These are phyloP conservation scores for Masticophis lateralis DNA, from an alignment of 2,797 vertebrate species.

Conservation along the genomic window DNA sequence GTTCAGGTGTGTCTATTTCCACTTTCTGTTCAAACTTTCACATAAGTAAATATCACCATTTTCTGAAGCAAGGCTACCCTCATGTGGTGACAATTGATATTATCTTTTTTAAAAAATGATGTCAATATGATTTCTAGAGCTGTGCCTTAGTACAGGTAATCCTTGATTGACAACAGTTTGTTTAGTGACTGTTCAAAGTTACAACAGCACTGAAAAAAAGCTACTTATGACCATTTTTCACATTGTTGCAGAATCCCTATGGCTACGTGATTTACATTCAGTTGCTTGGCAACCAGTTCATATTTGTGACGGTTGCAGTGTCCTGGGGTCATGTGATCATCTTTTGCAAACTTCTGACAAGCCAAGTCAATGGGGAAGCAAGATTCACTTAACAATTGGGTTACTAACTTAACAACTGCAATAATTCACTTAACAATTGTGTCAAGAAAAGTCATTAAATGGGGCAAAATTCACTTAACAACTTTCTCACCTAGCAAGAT, in stretches of 20 bases:
- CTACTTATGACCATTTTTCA: neutral
- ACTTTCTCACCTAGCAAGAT: neutral
- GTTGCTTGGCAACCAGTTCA: neutral
- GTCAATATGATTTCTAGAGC: neutral
- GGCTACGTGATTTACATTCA: neutral
- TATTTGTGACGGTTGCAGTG: neutral
- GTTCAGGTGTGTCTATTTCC: neutral
- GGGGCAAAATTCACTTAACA: neutral
- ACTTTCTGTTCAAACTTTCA: neutral
- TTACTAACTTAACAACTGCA: neutral
- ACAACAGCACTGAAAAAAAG: neutral
- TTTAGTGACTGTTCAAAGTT: neutral
- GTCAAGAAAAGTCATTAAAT: neutral
- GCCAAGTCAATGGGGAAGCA: neutral
- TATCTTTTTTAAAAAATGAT: neutral
- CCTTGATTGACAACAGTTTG: neutral
- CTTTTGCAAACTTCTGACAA: neutral
- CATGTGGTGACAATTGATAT: neutral
- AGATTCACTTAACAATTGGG: neutral
- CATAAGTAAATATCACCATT: neutral
- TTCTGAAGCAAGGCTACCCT: neutral
- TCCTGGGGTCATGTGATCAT: neutral
- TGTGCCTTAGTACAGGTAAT: neutral
- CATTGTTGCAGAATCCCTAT: neutral
- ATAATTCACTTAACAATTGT: neutral